Evolutionary conservation across 2,888 invertebrate species (phyloP).

Genomic region (Apocheima hispidaria): DNA sequence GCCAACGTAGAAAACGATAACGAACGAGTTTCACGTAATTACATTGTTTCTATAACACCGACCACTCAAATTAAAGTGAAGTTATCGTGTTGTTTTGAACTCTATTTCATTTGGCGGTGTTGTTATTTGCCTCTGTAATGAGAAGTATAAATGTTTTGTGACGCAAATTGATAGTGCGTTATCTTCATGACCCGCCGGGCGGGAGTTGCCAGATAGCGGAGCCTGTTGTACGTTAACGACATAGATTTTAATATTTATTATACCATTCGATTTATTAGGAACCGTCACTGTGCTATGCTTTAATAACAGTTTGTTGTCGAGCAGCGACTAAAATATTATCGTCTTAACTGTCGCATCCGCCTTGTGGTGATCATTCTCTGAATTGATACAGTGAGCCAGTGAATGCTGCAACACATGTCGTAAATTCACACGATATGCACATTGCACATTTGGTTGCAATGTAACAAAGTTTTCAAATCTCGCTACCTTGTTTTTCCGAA

Average conservation of each 20-base stretch:
- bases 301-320: slow-evolving; percentile 70
- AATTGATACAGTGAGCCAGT: slow-evolving; percentile 51
- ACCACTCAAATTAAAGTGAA: slow-evolving; percentile 25
- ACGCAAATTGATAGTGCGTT: slow-evolving; percentile 81
- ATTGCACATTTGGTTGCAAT: slow-evolving; percentile 26
- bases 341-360: slow-evolving; percentile 61
- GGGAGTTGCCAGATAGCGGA: slow-evolving; percentile 60
- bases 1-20: slow-evolving; percentile 70
- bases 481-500: background rate
- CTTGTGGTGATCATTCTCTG: slow-evolving; percentile 56
- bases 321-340: slow-evolving; percentile 60
- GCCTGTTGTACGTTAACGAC: slow-evolving; percentile 58
- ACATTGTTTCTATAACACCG: slow-evolving; percentile 52
- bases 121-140: slow-evolving; percentile 32
- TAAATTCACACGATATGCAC: slow-evolving; percentile 46
- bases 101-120: slow-evolving; percentile 11
- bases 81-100: slow-evolving; percentile 12
- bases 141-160: slow-evolving; percentile 57
- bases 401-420: slow-evolving; percentile 50
- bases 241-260: no score
- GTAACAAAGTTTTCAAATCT: background rate
- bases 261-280: slow-evolving; percentile 73
- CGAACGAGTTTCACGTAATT: slow-evolving; percentile 61
- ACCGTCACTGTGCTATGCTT: slow-evolving; percentile 63
- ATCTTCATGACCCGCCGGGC: slow-evolving; percentile 66